Percentiles rank a stretch among this genome's conserved stretches.
phyloP scores from a whole-genome alignment of 2,888 invertebrate genomes.

The Branchipolynoe longqiensis region DNA sequence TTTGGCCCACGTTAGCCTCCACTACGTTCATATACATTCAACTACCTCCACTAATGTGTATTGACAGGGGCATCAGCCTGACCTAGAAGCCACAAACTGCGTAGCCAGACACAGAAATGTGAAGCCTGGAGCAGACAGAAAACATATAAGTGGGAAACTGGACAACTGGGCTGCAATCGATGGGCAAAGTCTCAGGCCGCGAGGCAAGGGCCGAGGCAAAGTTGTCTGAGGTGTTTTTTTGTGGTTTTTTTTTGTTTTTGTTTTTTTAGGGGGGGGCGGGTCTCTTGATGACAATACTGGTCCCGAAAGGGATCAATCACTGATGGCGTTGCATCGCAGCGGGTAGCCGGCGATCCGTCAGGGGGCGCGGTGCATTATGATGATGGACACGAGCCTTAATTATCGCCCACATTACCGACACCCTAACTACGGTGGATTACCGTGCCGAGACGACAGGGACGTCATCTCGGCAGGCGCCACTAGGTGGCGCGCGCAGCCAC shows the following conservation, averaged over 20 bases:
- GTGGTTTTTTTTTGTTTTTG: too few species aligned
- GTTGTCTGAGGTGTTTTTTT: too few species aligned
- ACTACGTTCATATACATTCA: too few species aligned
- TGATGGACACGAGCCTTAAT: slow-evolving; percentile 24
- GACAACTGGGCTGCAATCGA: slow-evolving; percentile 13
- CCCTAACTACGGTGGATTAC: slow-evolving; percentile 14
- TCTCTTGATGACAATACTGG: too few species aligned
- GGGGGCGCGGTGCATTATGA: background rate
- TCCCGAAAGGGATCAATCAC: slow-evolving; percentile 23
- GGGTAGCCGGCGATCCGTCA: background rate
- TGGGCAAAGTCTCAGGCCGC: background rate
- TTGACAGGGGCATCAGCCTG: too few species aligned
- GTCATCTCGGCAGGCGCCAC: background rate
- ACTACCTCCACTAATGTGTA: too few species aligned
- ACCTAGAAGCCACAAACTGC: too few species aligned
- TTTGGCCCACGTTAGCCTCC: too few species aligned
- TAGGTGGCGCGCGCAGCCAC: background rate
- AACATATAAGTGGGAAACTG: too few species aligned
- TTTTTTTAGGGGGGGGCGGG: too few species aligned
- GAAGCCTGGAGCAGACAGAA: too few species aligned
- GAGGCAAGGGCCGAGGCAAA: background rate
- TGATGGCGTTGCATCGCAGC: background rate
- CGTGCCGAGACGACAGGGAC: slow-evolving; percentile 2
- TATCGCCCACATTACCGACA: slow-evolving; percentile 27
- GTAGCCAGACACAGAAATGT: too few species aligned